Evolutionary conservation across 2,113 vertebrate species (phyloP).

Genomic region (Poeciliopsis turrubarensis): DNA sequence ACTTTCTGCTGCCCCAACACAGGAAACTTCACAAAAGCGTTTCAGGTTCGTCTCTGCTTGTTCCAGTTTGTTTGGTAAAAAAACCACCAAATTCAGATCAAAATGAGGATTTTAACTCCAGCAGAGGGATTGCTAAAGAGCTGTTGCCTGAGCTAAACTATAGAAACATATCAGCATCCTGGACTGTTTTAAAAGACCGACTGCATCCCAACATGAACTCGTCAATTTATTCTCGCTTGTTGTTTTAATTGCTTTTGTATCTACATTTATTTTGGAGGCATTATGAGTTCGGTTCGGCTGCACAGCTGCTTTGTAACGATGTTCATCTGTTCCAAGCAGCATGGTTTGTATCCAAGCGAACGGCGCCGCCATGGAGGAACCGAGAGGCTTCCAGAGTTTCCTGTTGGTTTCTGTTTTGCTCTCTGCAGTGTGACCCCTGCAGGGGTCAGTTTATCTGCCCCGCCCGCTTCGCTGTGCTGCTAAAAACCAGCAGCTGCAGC

Average conservation of each 20-base stretch:
- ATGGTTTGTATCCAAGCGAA: no score
- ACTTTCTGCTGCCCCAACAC: background rate
- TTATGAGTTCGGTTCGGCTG: background rate
- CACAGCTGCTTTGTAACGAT: background rate
- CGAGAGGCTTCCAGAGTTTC: background rate
- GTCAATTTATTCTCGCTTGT: background rate
- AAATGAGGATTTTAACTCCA: background rate
- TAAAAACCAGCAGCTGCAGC: constrained; percentile 8
- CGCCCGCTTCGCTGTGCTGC: background rate
- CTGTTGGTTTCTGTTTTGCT: background rate
- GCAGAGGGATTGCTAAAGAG: no score
- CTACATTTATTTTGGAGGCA: no score
- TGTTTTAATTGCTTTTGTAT: no score
- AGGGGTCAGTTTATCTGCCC: background rate
- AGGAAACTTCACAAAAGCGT: background rate
- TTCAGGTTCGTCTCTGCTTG: background rate
- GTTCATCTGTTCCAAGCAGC: background rate
- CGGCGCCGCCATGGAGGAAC: no score
- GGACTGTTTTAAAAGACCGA: no score
- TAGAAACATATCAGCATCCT: no score
- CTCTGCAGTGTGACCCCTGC: background rate
- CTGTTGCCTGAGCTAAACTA: no score
- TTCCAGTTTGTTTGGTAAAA: background rate
- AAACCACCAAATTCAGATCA: background rate
- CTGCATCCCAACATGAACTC: no score